These are phyloP conservation scores for Idaea straminata DNA, from an alignment of 2,888 invertebrate genomes.

Conservation along the genomic window DNA sequence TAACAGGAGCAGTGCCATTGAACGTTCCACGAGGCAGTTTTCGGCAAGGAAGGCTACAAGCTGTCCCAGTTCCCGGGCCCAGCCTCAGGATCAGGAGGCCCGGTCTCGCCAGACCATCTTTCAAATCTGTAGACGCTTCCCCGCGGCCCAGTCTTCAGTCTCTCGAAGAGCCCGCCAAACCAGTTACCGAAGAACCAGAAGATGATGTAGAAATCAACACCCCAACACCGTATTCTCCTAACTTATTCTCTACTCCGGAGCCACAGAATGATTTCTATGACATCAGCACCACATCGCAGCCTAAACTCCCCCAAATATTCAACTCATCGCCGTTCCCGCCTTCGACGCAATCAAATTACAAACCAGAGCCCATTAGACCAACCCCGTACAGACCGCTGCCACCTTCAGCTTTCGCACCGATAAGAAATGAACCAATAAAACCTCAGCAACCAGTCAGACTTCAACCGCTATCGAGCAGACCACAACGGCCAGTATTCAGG, in stretches of 20 bases:
- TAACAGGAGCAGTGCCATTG: constrained; percentile 82
- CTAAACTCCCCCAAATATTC: constrained; percentile 68
- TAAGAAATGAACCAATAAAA: constrained; percentile 46
- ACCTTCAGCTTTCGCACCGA: constrained; percentile 64
- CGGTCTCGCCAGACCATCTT: constrained; percentile 65
- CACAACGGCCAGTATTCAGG: constrained; percentile 76
- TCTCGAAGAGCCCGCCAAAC: constrained; percentile 77
- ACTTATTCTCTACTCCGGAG: constrained; percentile 64
- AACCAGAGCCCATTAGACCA: constrained; percentile 67
- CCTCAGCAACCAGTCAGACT: constrained; percentile 68
- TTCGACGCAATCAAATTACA: constrained; percentile 56
- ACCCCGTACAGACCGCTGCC: constrained; percentile 69
- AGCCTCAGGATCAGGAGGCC: constrained; percentile 58
- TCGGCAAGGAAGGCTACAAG: constrained; percentile 65
- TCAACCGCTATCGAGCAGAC: constrained; percentile 71
- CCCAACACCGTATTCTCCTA: constrained; percentile 72
- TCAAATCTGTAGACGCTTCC: constrained; percentile 69
- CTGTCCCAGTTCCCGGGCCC: constrained; percentile 43
- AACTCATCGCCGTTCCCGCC: constrained; percentile 67
- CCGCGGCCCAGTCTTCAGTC: constrained; percentile 71
- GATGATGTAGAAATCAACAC: constrained; percentile 80
- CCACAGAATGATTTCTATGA: constrained; percentile 72
- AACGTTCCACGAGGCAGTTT: constrained; percentile 61
- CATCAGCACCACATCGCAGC: constrained; percentile 69
- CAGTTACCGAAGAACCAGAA: constrained; percentile 85